phyloP scores from a whole-genome alignment of 2,797 vertebrate genomes.

The Acomys russatus region DNA sequence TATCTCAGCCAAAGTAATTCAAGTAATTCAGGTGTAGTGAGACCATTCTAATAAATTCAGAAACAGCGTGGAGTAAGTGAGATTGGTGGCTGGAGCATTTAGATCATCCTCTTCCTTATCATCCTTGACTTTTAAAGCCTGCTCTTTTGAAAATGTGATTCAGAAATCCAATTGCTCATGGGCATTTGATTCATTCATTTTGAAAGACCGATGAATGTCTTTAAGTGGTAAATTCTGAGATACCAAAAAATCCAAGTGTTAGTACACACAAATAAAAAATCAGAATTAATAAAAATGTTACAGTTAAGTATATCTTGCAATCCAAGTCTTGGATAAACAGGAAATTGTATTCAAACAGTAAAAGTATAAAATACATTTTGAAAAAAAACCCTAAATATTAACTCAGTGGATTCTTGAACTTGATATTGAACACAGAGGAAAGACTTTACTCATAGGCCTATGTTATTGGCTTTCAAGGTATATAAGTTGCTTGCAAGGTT shows the following conservation, averaged over 20 bases:
- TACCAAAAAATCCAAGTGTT: constrained; percentile 28
- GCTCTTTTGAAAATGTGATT: constrained; percentile 69
- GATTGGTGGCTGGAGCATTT: constrained; percentile 76
- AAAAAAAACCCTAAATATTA: neutral
- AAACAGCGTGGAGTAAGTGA: constrained; percentile 81
- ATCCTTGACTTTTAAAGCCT: constrained; percentile 78
- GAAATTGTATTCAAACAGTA: neutral
- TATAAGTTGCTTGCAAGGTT: neutral
- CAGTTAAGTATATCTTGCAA: neutral
- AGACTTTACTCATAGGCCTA: neutral
- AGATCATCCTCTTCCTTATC: constrained; percentile 72
- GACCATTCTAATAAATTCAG: constrained; percentile 88
- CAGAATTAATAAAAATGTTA: constrained; percentile 16
- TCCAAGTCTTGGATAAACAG: neutral
- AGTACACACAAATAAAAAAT: constrained; percentile 42
- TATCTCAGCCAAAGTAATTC: constrained; percentile 85
- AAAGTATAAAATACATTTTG: neutral
- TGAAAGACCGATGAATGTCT: constrained; percentile 61
- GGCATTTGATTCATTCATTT: constrained; percentile 66
- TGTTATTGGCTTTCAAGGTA: neutral
- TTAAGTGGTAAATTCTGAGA: constrained; percentile 65
- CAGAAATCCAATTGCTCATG: constrained; percentile 63
- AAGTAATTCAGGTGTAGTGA: constrained; percentile 86
- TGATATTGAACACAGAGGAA: neutral
- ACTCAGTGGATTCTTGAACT: neutral